phyloP scores from a whole-genome alignment of 2,113 vertebrate species.

The Thamnophis sirtalis region DNA sequence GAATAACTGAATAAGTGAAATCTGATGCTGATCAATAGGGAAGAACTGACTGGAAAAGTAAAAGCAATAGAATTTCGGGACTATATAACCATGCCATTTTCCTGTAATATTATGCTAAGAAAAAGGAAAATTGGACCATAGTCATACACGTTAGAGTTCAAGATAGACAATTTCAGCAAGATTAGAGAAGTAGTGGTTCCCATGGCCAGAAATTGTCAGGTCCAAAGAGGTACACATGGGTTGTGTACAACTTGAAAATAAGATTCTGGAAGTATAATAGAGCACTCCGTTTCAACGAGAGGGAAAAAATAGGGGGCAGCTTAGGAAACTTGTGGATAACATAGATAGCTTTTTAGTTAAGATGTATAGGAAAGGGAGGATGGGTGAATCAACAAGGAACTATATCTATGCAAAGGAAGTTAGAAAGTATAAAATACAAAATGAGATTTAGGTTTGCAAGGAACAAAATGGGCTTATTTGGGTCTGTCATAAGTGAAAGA shows the following conservation, averaged over 20 bases:
- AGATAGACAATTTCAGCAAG: not conserved
- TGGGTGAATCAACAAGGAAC: not conserved
- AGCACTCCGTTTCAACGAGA: not conserved
- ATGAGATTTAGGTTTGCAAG: not conserved
- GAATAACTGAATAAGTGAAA: not conserved
- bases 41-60: not conserved
- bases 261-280: not conserved
- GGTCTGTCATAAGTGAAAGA: not conserved
- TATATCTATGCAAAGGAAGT: not conserved
- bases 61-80: not conserved
- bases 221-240: not conserved
- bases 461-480: not conserved
- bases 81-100: not conserved
- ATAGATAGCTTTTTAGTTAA: not conserved
- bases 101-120: not conserved
- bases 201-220: not conserved
- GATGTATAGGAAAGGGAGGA: not conserved
- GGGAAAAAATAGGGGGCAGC: not conserved
- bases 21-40: not conserved
- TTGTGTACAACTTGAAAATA: not conserved
- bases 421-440: not conserved
- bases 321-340: not conserved
- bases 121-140: not conserved
- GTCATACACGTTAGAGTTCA: not conserved
- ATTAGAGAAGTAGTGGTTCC: not conserved